Conservation (phyloP, 2,113 vertebrate species). For the Cololabis saira region DNA sequence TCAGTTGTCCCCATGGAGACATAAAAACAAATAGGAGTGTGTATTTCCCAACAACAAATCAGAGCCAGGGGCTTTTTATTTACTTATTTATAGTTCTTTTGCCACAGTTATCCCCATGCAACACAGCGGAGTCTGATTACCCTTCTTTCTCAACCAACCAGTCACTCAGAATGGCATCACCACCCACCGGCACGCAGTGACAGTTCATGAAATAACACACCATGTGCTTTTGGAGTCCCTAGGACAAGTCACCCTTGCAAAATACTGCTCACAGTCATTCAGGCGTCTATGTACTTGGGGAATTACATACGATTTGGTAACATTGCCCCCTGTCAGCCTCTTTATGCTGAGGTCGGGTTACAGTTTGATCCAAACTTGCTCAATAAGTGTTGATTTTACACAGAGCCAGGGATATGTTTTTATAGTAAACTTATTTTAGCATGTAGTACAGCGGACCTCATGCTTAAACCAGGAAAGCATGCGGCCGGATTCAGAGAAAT, state of each 20-base stretch:
- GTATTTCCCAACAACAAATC: too few species aligned
- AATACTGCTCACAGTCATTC: slow-evolving; percentile 25
- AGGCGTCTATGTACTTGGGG: not conserved
- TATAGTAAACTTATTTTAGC: not conserved
- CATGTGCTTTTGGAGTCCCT: slow-evolving; percentile 15
- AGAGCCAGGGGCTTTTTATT: too few species aligned
- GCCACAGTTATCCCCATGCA: slow-evolving; percentile 40
- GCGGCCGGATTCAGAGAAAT: not conserved
- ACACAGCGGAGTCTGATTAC: slow-evolving; percentile 37
- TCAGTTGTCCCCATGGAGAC: too few species aligned
- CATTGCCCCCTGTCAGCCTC: slow-evolving; percentile 4
- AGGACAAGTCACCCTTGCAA: slow-evolving; percentile 18
- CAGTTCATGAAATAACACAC: slow-evolving; percentile 25
- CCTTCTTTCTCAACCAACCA: slow-evolving; percentile 26
- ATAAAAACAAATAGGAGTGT: too few species aligned
- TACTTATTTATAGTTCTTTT: slow-evolving; percentile 23
- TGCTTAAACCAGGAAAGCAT: not conserved
- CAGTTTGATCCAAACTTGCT: slow-evolving; percentile 4
- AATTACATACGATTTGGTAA: slow-evolving; percentile 39
- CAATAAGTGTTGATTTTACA: not conserved
- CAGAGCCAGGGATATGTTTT: not conserved
- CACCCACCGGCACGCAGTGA: slow-evolving; percentile 16
- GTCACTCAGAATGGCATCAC: slow-evolving; percentile 37
- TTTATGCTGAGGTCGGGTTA: slow-evolving; percentile 13
- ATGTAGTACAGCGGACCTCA: not conserved